phyloP scores from a whole-genome alignment of 2,797 vertebrate genomes.

The Sarcoramphus papa region DNA sequence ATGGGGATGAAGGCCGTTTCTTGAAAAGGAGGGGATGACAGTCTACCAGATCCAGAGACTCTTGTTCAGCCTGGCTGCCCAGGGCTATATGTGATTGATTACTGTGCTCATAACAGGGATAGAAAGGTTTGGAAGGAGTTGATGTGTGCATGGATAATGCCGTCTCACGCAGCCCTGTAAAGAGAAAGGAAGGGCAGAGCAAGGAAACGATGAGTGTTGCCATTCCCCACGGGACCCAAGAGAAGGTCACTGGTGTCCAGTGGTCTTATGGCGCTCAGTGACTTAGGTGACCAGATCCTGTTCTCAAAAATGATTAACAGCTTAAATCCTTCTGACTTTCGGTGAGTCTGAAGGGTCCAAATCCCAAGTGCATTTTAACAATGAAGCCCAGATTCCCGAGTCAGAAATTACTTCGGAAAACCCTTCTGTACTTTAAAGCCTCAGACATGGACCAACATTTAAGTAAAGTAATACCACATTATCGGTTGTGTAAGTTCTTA shows the following conservation, averaged over 20 bases:
- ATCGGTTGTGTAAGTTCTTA: neutral
- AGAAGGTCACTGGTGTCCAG: neutral
- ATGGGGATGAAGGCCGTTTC: fast-evolving
- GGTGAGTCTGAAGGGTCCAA: neutral
- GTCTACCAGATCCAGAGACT: neutral
- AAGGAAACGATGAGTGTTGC: neutral
- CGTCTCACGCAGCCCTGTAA: neutral
- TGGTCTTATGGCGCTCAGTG: neutral
- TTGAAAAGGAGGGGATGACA: neutral
- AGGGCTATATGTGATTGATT: neutral
- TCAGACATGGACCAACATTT: neutral
- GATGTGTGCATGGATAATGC: neutral
- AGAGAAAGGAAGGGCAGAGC: neutral
- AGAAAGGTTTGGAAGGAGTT: neutral
- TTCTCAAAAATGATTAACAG: neutral
- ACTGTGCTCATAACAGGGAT: neutral
- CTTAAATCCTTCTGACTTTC: neutral
- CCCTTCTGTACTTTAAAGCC: neutral
- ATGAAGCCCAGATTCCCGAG: neutral
- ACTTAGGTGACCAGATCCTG: neutral
- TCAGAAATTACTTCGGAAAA: neutral
- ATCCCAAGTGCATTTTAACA: neutral
- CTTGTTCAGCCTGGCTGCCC: no score
- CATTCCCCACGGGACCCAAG: fast-evolving
- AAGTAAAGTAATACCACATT: neutral